Conservation (phyloP, 2,113 vertebrate genomes). For the Notothenia rossii region DNA sequence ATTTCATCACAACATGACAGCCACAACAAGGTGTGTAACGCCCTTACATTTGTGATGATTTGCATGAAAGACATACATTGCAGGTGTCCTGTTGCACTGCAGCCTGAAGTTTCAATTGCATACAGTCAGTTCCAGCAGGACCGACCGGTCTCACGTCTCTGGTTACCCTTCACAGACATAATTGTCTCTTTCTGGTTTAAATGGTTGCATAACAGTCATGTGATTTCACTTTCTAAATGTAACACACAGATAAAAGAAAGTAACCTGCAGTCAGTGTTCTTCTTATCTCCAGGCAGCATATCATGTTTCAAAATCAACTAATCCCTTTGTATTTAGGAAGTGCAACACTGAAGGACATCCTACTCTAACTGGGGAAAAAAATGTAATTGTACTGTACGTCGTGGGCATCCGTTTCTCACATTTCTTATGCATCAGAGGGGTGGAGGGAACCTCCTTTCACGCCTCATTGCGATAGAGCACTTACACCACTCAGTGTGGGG, state of each 20-base stretch:
- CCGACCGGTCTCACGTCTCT: conserved; percentile 14
- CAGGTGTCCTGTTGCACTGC: conserved; percentile 36
- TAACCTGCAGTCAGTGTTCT: no score
- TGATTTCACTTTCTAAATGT: no score
- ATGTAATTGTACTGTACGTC: no score
- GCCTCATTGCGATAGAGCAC: neutral
- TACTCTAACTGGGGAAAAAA: no score
- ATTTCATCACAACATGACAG: neutral
- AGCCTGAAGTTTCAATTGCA: neutral
- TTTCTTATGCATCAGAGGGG: no score
- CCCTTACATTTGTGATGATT: conserved; percentile 23
- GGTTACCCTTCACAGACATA: conserved; percentile 30
- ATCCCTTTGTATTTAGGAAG: neutral
- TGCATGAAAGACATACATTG: conserved; percentile 11
- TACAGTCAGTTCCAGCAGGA: conserved; percentile 3
- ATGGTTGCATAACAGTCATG: no score
- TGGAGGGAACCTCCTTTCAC: neutral
- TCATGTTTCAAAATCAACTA: neutral
- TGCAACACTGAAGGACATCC: neutral
- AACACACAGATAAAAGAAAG: no score
- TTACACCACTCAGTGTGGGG: neutral
- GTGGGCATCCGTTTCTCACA: no score
- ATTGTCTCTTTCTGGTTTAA: neutral
- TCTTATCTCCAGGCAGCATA: neutral
- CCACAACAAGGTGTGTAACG: neutral